Evolutionary conservation across 2,888 invertebrate species (phyloP), one percentile per base, ranked within the genome.

Genomic region (Agrochola macilenta): DNA sequence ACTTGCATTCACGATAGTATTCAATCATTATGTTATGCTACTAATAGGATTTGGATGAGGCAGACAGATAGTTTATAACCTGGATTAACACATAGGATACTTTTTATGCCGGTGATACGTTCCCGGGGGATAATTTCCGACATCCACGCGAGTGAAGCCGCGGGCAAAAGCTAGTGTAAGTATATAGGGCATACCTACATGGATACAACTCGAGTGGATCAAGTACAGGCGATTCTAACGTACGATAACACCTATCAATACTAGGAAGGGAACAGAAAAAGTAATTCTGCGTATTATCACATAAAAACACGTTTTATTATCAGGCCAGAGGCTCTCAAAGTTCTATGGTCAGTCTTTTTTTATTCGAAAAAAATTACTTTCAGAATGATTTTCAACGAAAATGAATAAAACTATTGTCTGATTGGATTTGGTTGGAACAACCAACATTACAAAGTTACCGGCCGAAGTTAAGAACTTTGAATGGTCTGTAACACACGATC

Each of bases 241-340:
- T 63, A 52, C 46, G 86, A 88, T 88, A 87, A 87, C 77, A 71
- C 49, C 7, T 89, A 89, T 89, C 88, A 76, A 73, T 89, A 86
- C 88, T 81, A 78, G 79, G 89, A 88, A 88, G 54, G 60, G 57
- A 77, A 87, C 86, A 81, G 79, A 81, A 88, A 79, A 86, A 76
- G 54, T 23, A 66, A 71, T 89, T 85, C 85, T 83, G 76, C 58
- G 86, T 87, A 81, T 74, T 85, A 85, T 81, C 79, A 76, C 49
- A 81, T 79, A 80, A 76, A 88, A 88, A 85, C 88, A 78, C 57
- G 82, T 81, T 74, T 72, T 79, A 78, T 79, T 76, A 88, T 87
- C 87, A 74, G 73, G 49, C 26, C 79, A 63, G 23, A 0, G 85
- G 74, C 12, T 70, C 79, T 78, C 30, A 87, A 87, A 80, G 58